These are phyloP conservation scores for Microctonus aethiopoides DNA, from an alignment of 2,888 invertebrate species.

Conservation along the genomic window DNA sequence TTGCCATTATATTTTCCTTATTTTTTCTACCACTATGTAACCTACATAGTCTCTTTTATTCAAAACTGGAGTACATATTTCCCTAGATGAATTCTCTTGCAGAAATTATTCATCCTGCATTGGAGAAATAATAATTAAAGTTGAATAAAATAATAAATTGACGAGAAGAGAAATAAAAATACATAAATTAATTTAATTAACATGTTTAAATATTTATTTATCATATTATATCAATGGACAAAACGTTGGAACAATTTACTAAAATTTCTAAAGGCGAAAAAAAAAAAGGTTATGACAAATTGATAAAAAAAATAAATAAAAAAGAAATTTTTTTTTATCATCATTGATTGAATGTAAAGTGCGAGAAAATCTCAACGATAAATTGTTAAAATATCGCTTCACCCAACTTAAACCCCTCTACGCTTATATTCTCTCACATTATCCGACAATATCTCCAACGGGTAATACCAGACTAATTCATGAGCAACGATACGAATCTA, in stretches of 20 bases:
- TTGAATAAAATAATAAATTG: neutral
- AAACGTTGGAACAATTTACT: no score
- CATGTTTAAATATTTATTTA: no score
- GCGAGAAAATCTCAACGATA: neutral
- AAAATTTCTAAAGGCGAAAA: no score
- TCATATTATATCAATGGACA: no score
- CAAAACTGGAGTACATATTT: neutral
- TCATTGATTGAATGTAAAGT: neutral
- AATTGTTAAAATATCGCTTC: neutral
- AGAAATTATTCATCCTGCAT: neutral
- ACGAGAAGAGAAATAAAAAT: no score
- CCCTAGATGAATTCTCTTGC: neutral
- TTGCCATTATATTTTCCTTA: neutral
- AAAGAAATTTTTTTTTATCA: neutral
- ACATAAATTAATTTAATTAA: no score
- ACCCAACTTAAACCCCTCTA: neutral
- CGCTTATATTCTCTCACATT: neutral
- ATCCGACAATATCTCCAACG: neutral
- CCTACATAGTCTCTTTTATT: neutral
- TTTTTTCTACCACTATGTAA: neutral
- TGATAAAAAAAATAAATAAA: neutral
- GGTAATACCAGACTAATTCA: slow-evolving; percentile 13
- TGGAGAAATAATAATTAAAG: neutral
- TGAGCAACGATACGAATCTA: slow-evolving; percentile 37
- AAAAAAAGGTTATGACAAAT: no score